Conservation (phyloP, 2,888 invertebrate species). For the Scaptomyza caliginosa region DNA sequence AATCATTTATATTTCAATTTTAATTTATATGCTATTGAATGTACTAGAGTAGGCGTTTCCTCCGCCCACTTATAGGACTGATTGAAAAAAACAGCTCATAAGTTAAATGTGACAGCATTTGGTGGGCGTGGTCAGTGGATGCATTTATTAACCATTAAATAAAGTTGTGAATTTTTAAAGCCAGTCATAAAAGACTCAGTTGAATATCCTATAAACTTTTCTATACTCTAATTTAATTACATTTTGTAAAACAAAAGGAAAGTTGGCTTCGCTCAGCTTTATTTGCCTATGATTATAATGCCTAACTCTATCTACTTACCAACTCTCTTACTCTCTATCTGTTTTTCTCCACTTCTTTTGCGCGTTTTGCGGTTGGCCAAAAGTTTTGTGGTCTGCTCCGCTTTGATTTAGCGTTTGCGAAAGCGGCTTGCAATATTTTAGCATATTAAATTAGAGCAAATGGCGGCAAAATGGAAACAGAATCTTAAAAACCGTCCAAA, state of each 20-base stretch:
- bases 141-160: constrained; percentile 26
- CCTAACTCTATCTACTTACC: constrained; percentile 17
- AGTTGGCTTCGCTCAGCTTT: constrained; percentile 1
- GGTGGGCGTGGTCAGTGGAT: constrained; percentile 5
- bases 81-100: constrained; percentile 52
- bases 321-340: neutral
- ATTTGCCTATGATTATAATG: constrained; percentile 40
- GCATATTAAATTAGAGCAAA: constrained; percentile 77
- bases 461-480: constrained; percentile 48
- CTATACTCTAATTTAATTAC: constrained; percentile 17
- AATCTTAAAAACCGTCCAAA: constrained; percentile 21
- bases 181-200: neutral
- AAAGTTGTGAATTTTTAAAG: neutral
- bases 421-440: constrained; percentile 69
- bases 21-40: constrained; percentile 70
- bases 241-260: constrained; percentile 16
- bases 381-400: constrained; percentile 62
- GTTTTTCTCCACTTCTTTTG: neutral
- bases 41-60: constrained; percentile 13
- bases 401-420: constrained; percentile 68
- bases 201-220: neutral
- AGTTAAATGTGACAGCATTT: constrained; percentile 38
- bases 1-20: constrained; percentile 75
- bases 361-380: constrained; percentile 59
- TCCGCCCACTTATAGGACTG: neutral